Conservation (phyloP, 2,797 vertebrate genomes). For the Denticeps clupeoides region DNA sequence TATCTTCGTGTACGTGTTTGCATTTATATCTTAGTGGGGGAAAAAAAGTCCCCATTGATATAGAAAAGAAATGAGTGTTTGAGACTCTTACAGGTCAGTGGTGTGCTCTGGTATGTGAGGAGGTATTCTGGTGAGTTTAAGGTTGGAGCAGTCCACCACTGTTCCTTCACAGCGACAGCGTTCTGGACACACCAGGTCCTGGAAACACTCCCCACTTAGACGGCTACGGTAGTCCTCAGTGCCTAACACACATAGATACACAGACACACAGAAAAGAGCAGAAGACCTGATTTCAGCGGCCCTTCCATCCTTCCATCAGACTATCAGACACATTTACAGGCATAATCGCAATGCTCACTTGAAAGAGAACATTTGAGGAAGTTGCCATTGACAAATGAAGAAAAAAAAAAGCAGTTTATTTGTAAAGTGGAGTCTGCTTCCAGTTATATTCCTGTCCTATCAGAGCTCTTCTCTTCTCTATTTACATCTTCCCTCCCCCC, state of each 20-base stretch:
- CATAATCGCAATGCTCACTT: too few relatives aligned
- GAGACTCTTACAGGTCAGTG: conserved; percentile 79
- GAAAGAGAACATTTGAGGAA: too few relatives aligned
- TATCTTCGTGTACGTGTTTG: neutral
- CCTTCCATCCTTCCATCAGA: too few relatives aligned
- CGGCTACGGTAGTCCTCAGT: conserved; percentile 88
- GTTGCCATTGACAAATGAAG: too few relatives aligned
- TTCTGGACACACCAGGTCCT: conserved; percentile 89
- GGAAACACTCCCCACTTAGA: conserved; percentile 84
- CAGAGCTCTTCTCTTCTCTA: conserved; percentile 4
- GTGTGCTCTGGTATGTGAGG: conserved; percentile 83
- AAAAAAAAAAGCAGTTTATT: too few relatives aligned
- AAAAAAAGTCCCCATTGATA: too few relatives aligned
- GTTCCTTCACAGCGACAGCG: conserved; percentile 91
- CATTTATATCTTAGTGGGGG: neutral
- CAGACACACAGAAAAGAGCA: neutral
- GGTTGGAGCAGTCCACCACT: conserved; percentile 91
- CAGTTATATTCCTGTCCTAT: neutral
- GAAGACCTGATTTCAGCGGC: too few relatives aligned
- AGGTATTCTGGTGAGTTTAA: conserved; percentile 77
- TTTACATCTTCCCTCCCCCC: neutral
- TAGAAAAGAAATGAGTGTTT: neutral
- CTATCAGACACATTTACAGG: too few relatives aligned
- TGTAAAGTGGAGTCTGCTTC: too few relatives aligned
- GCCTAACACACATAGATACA: conserved; percentile 48